Base-by-base conservation (phyloP, 2,113 vertebrate species). In the Larimichthys crocea region DNA sequence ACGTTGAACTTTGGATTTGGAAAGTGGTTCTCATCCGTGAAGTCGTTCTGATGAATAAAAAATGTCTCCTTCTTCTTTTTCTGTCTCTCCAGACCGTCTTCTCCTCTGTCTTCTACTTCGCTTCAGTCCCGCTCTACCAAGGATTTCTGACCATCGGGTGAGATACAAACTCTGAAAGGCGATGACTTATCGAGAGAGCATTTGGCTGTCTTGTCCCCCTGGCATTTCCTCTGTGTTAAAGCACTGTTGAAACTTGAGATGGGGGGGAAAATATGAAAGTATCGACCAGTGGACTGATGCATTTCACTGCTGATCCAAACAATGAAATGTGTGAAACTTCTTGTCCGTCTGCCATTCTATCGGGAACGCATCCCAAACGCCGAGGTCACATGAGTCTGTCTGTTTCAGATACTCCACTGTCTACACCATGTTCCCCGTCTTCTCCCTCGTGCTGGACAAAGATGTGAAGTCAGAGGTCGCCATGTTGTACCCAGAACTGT, bases 401-500 rank as follows among this genome's bases (percentile, higher is more conserved):
- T 50, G 40, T 80, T 85, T 35, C 82, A 99, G 98, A 81, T 99
- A 99, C 83, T 99, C 98, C 79, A 99, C 98, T 3, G 94, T 98
- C 88, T 99, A 99, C 85, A 99, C 98, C n/a, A 99, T 99, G 98
- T 99, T 99, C 84, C 98, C 98, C 0, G 98, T 99, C 26, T 99
- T 99, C 87, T 99, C 98, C 59, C 94, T 99, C 82, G 98, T 99
- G 40, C 79, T 99, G 94, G 98, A 99, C 94, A 99, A 99, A 87
- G 98, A 99, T 40, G 98, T 99, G 2, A 99, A 99, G 85, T 99
- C 98, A 0, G 98, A 99, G 88, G 98, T 99, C 2, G 98, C 98
- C 62, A 99, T 99, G 98, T 89, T 99, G 19, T 99, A 99, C 74
- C 98, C 98, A 40, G 98, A 99, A 80, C 94, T 99, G 60, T 99